Base-by-base conservation (phyloP, 92 coral and sea anemone species). In the Epizoanthus ramosus region DNA sequence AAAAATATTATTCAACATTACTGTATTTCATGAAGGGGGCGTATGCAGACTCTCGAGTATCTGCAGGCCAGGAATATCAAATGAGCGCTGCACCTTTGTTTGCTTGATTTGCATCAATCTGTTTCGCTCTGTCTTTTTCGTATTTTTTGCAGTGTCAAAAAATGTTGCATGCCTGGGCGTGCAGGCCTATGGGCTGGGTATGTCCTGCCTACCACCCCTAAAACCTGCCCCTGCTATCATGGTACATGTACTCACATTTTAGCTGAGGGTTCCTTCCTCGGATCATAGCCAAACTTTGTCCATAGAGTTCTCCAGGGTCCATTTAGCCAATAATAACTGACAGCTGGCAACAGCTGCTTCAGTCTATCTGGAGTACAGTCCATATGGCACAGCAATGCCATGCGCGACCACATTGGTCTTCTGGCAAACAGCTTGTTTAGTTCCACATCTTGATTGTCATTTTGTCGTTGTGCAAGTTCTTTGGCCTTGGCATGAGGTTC, bases 221-320 rank as follows among this genome's bases (percentile, higher is more conserved):
- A 37, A 50, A 50, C 14, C 54, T 50, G 54, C 16, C 54, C 54
- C 15, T 50, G 54, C 1, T 15, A 37, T 53, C 0, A 21, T 25
- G 0, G 57, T 10, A 75, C 94, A n/a, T n/a, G n/a, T n/a, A n/a
- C n/a, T 85, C 75, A 92, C 99, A 97, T 92, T 88, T 97, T 97
- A 19, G 99, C 97, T 14, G 89, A 79, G 5, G 98, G 97, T 68
- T 94, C 92, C 63, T 88, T 97, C 24, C 96, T 91, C 4, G 99
- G 99, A 79, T 97, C 97, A 83, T 92, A 97, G 3, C 98, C 99
- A 71, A 97, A 86, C 86, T 92, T 87, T 9, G 92, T 79, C 98
- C 98, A 97, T 3, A 97, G 87, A 9, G 98, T 87, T 66, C 99
- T 88, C 99, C 99, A 97, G 0, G 99, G 99, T 12, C 99, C 99